These are phyloP conservation scores for Fregetta grallaria DNA, from an alignment of 2,113 vertebrate genomes.

Conservation along the genomic window DNA sequence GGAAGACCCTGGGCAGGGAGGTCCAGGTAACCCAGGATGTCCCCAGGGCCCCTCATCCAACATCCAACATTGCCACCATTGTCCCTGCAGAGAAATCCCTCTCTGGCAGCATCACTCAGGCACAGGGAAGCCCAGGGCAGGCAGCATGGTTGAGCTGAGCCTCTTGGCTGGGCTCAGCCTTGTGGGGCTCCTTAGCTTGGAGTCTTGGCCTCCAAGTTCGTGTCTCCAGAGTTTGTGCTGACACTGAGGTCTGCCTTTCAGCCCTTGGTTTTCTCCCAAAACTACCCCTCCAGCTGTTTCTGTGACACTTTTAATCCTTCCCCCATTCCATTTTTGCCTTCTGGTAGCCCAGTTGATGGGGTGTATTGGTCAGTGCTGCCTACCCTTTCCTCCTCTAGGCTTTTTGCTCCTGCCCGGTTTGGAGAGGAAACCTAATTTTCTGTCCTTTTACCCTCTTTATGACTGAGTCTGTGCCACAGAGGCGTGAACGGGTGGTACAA, in stretches of 20 bases:
- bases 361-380: neutral
- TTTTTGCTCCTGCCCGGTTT: neutral
- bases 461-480: neutral
- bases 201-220: neutral
- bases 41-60: neutral
- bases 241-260: neutral
- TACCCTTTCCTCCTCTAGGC: neutral
- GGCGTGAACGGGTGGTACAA: fast-evolving
- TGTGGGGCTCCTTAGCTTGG: neutral
- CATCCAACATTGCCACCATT: neutral
- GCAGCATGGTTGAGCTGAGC: neutral
- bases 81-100: neutral
- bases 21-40: neutral
- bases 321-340: neutral
- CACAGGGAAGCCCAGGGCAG: neutral
- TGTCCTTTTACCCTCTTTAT: neutral
- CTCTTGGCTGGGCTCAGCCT: neutral
- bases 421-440: neutral
- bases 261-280: neutral
- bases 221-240: neutral
- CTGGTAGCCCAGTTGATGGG: neutral
- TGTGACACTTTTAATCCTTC: neutral
- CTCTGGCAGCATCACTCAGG: neutral
- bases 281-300: neutral
- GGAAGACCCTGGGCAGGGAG: neutral